Evolutionary conservation across 2,113 vertebrate species (phyloP).

Genomic region (Apistogramma diplotaenia): DNA sequence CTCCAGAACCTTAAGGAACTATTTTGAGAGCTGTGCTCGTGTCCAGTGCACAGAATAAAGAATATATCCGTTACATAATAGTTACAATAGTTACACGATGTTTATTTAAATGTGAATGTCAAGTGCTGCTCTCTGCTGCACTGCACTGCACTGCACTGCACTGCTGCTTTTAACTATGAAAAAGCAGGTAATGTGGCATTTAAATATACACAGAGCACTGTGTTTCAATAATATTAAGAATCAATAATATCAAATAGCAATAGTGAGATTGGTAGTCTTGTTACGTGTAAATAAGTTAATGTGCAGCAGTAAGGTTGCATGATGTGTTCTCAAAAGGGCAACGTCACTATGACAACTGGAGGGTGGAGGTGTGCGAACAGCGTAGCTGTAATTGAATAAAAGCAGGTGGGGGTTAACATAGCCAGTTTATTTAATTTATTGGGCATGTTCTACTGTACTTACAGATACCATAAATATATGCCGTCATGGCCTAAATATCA

Average conservation of each 20-base stretch:
- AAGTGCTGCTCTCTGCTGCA: neutral
- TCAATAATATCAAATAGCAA: neutral
- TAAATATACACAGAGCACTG: neutral
- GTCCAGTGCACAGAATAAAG: neutral
- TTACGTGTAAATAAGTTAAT: neutral
- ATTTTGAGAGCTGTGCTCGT: neutral
- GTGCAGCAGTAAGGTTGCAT: neutral
- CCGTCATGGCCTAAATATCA: no score
- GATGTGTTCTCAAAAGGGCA: neutral
- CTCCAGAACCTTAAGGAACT: neutral
- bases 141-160: neutral
- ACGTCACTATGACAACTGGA: neutral
- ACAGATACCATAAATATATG: neutral
- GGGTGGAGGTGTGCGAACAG: neutral
- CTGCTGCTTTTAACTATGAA: neutral
- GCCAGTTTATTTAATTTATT: neutral
- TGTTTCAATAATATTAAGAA: neutral
- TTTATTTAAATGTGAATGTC: neutral
- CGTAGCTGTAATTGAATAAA: neutral
- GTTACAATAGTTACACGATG: neutral
- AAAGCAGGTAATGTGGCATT: neutral
- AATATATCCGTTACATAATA: neutral
- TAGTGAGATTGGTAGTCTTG: neutral
- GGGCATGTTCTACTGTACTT: neutral
- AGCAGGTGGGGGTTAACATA: neutral